These are phyloP conservation scores for Pterocles orientalis DNA, from an alignment of 2,113 vertebrate species.

Conservation along the genomic window DNA sequence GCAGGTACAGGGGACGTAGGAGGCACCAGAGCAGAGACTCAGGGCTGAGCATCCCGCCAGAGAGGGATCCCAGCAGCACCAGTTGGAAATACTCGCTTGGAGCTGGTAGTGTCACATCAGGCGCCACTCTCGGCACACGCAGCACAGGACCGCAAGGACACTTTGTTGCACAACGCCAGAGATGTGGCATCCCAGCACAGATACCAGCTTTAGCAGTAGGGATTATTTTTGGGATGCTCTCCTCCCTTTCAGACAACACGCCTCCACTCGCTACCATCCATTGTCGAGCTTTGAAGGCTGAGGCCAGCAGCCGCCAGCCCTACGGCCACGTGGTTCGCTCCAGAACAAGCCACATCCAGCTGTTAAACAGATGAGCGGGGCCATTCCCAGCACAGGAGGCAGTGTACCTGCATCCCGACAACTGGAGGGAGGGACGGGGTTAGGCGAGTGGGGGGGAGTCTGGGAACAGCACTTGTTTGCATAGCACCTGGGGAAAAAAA, in stretches of 20 bases:
- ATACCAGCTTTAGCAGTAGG: background rate
- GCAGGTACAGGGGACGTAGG: background rate
- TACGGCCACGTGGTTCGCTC: accelerated
- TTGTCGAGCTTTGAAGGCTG: too few species aligned
- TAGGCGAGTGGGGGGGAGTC: accelerated
- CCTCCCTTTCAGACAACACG: background rate
- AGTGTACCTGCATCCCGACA: accelerated
- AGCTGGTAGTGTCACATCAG: background rate
- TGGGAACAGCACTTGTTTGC: accelerated
- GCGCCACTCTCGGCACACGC: accelerated
- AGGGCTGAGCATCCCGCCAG: accelerated
- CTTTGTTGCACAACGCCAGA: accelerated
- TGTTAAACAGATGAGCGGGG: background rate
- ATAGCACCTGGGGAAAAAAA: background rate
- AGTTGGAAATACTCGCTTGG: background rate
- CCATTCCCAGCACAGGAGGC: accelerated
- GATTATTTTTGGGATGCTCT: background rate
- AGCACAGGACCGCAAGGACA: accelerated
- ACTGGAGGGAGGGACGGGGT: background rate
- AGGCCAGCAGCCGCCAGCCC: background rate
- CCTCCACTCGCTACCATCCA: too few species aligned
- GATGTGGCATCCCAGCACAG: accelerated
- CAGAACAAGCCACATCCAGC: background rate
- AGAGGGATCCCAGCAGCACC: background rate
- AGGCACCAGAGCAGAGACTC: background rate